These are phyloP conservation scores for Drosophila seguyi DNA, from an alignment of 1,140 invertebrate species.

Conservation along the genomic window DNA sequence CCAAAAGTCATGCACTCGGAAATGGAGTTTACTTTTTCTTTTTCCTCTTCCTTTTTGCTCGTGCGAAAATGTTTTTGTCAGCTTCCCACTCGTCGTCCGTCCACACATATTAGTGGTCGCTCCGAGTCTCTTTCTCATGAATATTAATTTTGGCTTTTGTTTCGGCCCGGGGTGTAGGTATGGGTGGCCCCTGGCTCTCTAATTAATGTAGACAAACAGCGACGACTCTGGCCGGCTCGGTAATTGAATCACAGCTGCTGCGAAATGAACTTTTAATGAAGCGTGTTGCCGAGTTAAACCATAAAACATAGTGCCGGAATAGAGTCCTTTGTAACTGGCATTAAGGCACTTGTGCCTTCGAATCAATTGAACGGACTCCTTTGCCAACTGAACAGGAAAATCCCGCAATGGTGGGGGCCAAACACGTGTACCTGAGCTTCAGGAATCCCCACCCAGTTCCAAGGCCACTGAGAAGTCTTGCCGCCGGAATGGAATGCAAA, in stretches of 20 bases:
- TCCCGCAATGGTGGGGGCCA: not conserved
- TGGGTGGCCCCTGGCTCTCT: conserved; percentile 19
- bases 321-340: not conserved
- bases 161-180: conserved; percentile 1
- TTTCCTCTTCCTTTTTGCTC: conserved; percentile 47
- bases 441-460: not conserved
- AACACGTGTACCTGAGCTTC: conserved; percentile 20
- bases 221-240: conserved; percentile 10
- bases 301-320: not conserved
- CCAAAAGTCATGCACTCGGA: conserved; percentile 75
- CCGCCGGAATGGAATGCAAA: conserved; percentile 29
- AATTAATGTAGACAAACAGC: conserved; percentile 60
- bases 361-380: conserved; percentile 8
- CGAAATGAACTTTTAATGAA: conserved; percentile 29
- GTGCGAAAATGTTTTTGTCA: conserved; percentile 70
- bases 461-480: conserved; percentile 25
- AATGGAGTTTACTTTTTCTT: conserved; percentile 57
- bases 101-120: conserved; percentile 16
- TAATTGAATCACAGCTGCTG: conserved; percentile 52
- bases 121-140: conserved; percentile 59
- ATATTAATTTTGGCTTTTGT: conserved; percentile 53
- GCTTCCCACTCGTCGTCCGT: conserved; percentile 51
- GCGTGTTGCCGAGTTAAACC: not conserved
- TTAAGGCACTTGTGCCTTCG: not conserved
- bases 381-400: conserved; percentile 10